These are phyloP conservation scores for Meloidogyne hapla DNA, from an alignment of 1,140 invertebrate genomes.

Conservation along the genomic window DNA sequence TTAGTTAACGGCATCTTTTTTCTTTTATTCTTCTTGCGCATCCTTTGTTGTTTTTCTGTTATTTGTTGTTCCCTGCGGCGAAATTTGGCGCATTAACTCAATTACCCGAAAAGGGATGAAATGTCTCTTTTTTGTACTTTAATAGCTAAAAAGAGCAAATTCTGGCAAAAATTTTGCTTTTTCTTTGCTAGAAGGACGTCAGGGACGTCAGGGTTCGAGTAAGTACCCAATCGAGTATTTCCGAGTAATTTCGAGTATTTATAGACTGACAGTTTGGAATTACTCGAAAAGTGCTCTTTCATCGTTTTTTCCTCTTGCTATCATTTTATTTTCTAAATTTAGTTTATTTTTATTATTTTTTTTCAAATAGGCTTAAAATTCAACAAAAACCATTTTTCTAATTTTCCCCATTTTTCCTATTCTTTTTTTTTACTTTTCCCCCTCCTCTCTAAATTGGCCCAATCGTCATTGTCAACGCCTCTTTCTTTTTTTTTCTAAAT, in stretches of 20 bases:
- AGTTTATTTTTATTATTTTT: not conserved
- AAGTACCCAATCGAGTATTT: too few species aligned
- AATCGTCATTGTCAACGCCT: constrained; percentile 5
- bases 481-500: not conserved
- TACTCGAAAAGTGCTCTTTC: too few species aligned
- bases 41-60: not conserved
- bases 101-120: not conserved
- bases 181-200: too few species aligned
- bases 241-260: too few species aligned
- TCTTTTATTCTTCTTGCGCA: not conserved
- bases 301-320: too few species aligned
- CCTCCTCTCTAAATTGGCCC: not conserved
- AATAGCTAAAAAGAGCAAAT: too few species aligned
- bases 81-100: constrained; percentile 5
- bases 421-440: not conserved
- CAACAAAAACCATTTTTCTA: not conserved
- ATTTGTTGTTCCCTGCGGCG: not conserved
- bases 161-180: too few species aligned
- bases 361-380: constrained; percentile 1
- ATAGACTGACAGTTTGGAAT: too few species aligned
- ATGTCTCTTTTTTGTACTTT: too few species aligned
- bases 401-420: not conserved
- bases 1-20: not conserved
- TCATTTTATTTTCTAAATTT: too few species aligned
- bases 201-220: too few species aligned